phyloP scores from a whole-genome alignment of 2,797 vertebrate genomes.

The Nasua narica region DNA sequence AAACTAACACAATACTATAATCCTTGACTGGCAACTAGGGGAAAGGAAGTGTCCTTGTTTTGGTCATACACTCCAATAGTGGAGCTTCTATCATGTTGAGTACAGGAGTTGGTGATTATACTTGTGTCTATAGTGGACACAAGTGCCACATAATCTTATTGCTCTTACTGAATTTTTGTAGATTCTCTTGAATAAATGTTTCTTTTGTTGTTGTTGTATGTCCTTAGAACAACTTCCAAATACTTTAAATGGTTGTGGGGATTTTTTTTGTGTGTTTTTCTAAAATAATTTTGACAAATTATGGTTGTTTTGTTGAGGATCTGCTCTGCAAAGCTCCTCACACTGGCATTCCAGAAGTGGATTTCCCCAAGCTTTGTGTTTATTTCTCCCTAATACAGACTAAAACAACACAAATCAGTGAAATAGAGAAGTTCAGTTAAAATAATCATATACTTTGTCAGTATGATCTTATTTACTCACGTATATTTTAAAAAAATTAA shows the following conservation, averaged over 20 bases:
- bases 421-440: not conserved
- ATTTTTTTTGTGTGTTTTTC: not conserved
- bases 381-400: not conserved
- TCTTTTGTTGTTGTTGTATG: not conserved
- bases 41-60: not conserved
- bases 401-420: not conserved
- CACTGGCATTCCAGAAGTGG: not conserved
- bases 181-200: not conserved
- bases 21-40: not conserved
- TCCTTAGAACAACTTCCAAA: not conserved
- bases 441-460: not conserved
- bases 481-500: not conserved
- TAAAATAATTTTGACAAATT: not conserved
- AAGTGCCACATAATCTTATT: not conserved
- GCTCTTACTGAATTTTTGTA: not conserved
- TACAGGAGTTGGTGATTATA: rapidly evolving
- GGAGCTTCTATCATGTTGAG: not conserved
- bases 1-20: not conserved
- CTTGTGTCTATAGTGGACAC: not conserved
- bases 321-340: not conserved
- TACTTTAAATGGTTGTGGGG: not conserved
- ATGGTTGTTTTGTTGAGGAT: not conserved
- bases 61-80: not conserved
- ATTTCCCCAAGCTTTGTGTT: not conserved
- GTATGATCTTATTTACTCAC: not conserved